Evolutionary conservation across 2,113 vertebrate species (phyloP).

Genomic region (Dromaius novaehollandiae): DNA sequence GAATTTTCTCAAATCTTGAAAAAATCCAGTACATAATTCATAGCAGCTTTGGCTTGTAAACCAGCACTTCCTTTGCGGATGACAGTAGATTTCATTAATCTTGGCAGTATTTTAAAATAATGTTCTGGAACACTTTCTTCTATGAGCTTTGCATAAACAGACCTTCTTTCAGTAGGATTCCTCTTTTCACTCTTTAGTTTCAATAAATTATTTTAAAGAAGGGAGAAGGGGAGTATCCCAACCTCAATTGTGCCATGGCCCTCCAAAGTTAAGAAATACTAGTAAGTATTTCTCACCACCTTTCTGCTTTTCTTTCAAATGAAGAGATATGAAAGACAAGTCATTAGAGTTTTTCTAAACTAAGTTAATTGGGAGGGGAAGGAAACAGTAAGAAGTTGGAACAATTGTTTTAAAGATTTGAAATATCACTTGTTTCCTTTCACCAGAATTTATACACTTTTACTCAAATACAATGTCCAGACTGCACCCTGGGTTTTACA

Average conservation of each 20-base stretch:
- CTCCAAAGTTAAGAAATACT: not conserved
- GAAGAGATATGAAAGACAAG: not conserved
- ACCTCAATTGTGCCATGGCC: not conserved
- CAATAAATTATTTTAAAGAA: not conserved
- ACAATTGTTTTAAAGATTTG: not conserved
- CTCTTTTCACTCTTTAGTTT: not conserved
- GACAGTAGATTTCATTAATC: slow-evolving; percentile 18
- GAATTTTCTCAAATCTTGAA: slow-evolving; percentile 27
- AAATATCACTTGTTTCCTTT: not conserved
- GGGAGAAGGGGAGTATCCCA: not conserved
- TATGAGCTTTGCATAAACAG: not conserved
- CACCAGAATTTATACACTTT: not conserved
- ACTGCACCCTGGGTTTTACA: not conserved
- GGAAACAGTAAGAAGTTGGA: not conserved
- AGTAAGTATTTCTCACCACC: not conserved
- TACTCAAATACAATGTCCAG: not conserved
- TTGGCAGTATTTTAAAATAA: slow-evolving; percentile 38
- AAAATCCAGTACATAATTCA: not conserved
- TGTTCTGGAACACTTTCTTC: slow-evolving; percentile 36
- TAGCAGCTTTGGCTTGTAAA: not conserved
- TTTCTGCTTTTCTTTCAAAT: not conserved
- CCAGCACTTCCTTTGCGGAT: not conserved
- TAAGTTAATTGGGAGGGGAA: not conserved
- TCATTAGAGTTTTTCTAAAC: not conserved
- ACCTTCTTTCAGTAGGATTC: not conserved